Conservation (phyloP, 35 echinoderm and acorn worm species). For the Hemicentrotus pulcherrimus region DNA sequence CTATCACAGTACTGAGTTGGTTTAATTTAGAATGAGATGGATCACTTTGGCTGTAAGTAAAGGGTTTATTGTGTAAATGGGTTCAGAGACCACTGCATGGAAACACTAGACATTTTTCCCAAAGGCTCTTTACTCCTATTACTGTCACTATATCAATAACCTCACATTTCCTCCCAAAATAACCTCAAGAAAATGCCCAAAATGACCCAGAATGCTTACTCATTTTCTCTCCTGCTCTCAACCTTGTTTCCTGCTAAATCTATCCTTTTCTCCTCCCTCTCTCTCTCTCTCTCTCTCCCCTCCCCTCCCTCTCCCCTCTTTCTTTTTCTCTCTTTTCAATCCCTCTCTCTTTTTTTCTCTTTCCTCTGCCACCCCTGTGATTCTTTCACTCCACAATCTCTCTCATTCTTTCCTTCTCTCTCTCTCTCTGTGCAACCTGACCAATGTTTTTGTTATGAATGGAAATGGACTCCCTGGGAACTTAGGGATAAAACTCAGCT, state of each 20-base stretch:
- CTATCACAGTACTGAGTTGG: neutral
- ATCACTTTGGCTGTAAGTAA: neutral
- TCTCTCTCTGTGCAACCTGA: neutral
- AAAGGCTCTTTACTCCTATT: neutral
- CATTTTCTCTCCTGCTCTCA: neutral
- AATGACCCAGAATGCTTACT: neutral
- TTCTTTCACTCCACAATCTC: neutral
- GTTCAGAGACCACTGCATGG: neutral
- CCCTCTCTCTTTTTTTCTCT: neutral
- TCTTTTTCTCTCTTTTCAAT: neutral
- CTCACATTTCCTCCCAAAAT: constrained; percentile 39
- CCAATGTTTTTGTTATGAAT: neutral
- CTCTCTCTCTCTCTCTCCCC: neutral
- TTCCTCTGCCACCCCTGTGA: neutral
- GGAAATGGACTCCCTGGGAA: neutral
- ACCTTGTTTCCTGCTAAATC: neutral
- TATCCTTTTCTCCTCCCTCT: neutral
- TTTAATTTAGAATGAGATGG: neutral
- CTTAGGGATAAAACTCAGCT: neutral
- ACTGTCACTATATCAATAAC: constrained; percentile 33
- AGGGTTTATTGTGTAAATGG: neutral
- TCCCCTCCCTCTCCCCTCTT: neutral
- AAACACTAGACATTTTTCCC: neutral
- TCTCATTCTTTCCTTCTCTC: neutral
- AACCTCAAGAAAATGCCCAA: neutral